Evolutionary conservation across 2,797 vertebrate genomes (phyloP).

Genomic region (Psittacula echo): DNA sequence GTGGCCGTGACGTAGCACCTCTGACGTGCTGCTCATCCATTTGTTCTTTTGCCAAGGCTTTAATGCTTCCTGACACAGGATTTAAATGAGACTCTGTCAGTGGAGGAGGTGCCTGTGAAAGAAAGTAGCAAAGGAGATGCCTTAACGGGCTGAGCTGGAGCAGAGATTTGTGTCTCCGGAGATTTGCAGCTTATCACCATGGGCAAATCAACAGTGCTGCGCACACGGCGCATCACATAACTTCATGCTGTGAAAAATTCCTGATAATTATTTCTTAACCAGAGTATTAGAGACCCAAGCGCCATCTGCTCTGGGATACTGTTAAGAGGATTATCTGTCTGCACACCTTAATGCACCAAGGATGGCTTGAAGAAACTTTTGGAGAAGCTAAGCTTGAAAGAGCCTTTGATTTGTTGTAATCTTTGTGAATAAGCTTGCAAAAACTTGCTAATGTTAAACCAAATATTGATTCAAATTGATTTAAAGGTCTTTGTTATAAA

Average conservation of each 20-base stretch:
- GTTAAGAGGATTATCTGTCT: background rate
- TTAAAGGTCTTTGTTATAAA: background rate
- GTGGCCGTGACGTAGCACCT: fast-evolving
- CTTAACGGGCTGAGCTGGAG: background rate
- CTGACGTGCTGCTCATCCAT: background rate
- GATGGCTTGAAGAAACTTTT: background rate
- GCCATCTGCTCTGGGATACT: background rate
- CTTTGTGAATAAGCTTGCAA: slow-evolving; percentile 13
- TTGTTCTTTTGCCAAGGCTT: background rate
- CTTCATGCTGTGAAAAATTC: background rate
- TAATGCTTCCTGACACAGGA: background rate
- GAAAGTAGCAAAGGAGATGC: background rate
- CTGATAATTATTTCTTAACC: slow-evolving; percentile 38
- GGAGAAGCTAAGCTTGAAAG: slow-evolving; percentile 31
- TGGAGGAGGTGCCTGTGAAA: background rate
- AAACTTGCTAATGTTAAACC: slow-evolving; percentile 25
- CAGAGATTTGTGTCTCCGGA: background rate
- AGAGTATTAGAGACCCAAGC: background rate
- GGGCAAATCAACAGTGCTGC: background rate
- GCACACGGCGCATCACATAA: fast-evolving
- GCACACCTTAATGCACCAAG: background rate
- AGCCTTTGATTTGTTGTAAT: slow-evolving; percentile 27
- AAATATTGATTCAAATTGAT: slow-evolving; percentile 21
- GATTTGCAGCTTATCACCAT: background rate
- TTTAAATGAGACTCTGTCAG: background rate